Conservation (phyloP, 1,140 invertebrate species). For the Drosophila oshimai region DNA sequence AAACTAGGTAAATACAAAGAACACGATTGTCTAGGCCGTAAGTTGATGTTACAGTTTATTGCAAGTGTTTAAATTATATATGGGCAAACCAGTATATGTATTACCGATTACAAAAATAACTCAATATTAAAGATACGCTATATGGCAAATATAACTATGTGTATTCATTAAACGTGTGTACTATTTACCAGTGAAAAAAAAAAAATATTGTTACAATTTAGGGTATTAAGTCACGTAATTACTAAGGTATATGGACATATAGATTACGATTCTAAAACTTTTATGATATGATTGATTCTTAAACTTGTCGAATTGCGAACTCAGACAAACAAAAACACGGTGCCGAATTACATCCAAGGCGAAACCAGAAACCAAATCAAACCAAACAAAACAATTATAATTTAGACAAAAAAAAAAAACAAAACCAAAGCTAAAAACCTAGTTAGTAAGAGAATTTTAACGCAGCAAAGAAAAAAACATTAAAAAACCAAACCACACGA, state of each 20-base stretch:
- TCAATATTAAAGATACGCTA: constrained; percentile 52
- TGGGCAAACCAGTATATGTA: constrained; percentile 56
- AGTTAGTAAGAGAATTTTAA: constrained; percentile 78
- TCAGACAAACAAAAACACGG: constrained; percentile 61
- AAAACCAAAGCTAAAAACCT: constrained; percentile 32
- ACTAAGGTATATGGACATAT: constrained; percentile 77
- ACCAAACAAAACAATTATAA: constrained; percentile 65
- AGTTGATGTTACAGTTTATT: constrained; percentile 76
- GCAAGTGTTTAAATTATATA: constrained; percentile 63
- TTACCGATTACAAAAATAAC: constrained; percentile 49
- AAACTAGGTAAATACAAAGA: constrained; percentile 36
- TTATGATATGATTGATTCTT: constrained; percentile 76
- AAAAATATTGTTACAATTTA: constrained; percentile 74
- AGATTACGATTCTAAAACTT: constrained; percentile 61
- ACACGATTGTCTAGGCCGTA: constrained; percentile 58
- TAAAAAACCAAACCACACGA: constrained; percentile 14
- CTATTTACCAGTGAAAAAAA: constrained; percentile 48
- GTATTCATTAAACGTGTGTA: constrained; percentile 73
- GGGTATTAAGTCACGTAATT: constrained; percentile 67
- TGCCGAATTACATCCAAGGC: constrained; percentile 56
- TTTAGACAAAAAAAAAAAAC: constrained; percentile 51
- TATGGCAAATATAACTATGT: constrained; percentile 56
- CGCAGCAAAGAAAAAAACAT: constrained; percentile 51
- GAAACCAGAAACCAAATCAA: constrained; percentile 66
- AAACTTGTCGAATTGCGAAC: constrained; percentile 80